Base-by-base conservation (phyloP, 92 coral and sea anemone genomes). In the Isaurus tuberculatus region DNA sequence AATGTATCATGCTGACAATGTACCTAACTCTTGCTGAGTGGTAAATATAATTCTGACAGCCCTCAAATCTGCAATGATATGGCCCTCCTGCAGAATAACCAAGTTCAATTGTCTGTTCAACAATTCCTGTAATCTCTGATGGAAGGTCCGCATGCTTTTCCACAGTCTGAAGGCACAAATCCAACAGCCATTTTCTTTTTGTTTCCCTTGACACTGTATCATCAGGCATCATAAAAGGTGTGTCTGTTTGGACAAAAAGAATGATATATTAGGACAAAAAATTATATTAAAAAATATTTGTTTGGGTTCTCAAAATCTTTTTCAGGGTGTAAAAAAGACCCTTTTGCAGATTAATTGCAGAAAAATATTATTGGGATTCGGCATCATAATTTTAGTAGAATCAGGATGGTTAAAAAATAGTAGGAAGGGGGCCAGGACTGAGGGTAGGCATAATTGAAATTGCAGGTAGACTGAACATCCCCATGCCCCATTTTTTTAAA, bases 101-200 rank as follows among this genome's bases (percentile, higher is more conserved):
- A n/a, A 84, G 69, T 44, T 84, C 79, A 6, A 70, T 65, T 1
- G 81, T 81, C 70, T 89, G 89, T 4, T 75, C 57, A 0, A 89
- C 79, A 58, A 85, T 48, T 19, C 67, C 31, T 28, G 68, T 1
- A 0, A 88, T 10, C 28, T 84, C 87, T 46, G 83, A 81, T 63
- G 53, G 49, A 65, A 77, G 69, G 30, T 73, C 55, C 5, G 85
- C 73, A 80, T 51, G 83, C 30, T 72, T 88, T 42, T 88, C 68
- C 0, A 88, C 90, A 81, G 72, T 37, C 42, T 88, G 72, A n/a
- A 22, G 81, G 70, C 94, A 91, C 10, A 91, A 26, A 30, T 91
- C 94, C 84, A 91, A 23, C 2, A 91, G 73, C 92, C 88, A 88
- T 19, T 64, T 58, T 43, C 83, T 71, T 33, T 79, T 57, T 26